A percentile compares a stretch with the other conserved stretches of the same genome.
phyloP scores from a whole-genome alignment of 2,113 vertebrate species.

The Hypomesus transpacificus region DNA sequence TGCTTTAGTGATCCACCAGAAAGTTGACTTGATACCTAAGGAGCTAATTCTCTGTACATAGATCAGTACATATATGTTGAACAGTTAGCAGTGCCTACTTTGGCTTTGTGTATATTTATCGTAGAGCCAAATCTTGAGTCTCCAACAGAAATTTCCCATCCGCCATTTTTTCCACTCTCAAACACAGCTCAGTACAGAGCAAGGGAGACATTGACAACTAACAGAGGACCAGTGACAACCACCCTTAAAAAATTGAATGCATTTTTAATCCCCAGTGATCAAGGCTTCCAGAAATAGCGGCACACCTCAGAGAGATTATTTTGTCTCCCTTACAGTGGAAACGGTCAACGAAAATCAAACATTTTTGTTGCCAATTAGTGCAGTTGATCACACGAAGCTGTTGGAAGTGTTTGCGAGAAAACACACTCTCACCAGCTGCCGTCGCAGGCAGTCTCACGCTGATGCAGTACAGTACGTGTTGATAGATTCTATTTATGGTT shows the following conservation, averaged over 20 bases:
- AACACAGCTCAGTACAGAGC: no score
- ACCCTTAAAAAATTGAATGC: constrained; percentile 8
- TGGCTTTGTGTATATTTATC: no score
- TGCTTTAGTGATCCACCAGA: no score
- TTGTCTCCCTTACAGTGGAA: background rate
- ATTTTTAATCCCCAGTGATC: background rate
- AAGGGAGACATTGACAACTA: background rate
- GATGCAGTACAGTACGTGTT: constrained; percentile 16
- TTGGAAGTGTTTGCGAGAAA: constrained; percentile 35
- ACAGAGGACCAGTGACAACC: constrained; percentile 13
- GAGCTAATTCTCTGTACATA: no score
- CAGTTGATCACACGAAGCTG: constrained; percentile 33
- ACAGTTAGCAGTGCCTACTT: no score
- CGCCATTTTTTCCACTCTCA: no score
- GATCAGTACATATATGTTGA: no score
- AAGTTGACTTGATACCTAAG: no score
- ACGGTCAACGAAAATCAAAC: constrained; percentile 23
- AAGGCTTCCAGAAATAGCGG: background rate
- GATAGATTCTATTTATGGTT: constrained; percentile 51
- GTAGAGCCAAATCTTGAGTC: no score
- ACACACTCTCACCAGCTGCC: constrained; percentile 35
- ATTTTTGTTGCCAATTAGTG: constrained; percentile 40
- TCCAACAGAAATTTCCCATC: no score
- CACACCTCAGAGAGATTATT: background rate
- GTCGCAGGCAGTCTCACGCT: constrained; percentile 36